Conservation (phyloP, 2,797 vertebrate genomes). For the Microctenopoma stevenorrisi region DNA sequence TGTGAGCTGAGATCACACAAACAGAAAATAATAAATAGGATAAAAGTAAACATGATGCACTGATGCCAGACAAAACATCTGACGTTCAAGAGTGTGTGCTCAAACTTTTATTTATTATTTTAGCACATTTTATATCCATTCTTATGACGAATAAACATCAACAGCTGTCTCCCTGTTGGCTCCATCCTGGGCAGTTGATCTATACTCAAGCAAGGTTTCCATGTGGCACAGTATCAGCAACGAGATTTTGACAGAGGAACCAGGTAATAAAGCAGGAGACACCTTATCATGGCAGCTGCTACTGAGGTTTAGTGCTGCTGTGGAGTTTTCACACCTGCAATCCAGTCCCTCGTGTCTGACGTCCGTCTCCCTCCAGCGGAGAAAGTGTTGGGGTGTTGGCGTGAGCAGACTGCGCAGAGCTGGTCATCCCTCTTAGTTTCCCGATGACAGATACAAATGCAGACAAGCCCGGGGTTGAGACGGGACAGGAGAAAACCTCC, state of each 20-base stretch:
- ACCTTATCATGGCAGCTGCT: background rate
- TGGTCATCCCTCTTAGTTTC: slow-evolving; percentile 66
- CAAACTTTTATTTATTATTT: no score
- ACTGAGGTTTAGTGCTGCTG: background rate
- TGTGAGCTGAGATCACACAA: background rate
- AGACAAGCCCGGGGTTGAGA: slow-evolving; percentile 68
- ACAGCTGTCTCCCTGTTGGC: background rate
- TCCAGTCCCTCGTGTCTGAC: slow-evolving; percentile 16
- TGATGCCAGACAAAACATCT: no score
- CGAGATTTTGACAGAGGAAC: no score
- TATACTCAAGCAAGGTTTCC: no score
- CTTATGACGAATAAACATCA: no score
- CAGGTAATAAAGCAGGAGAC: background rate
- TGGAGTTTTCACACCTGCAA: slow-evolving; percentile 6
- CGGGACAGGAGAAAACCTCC: slow-evolving; percentile 65
- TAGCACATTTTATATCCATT: no score
- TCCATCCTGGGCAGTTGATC: background rate
- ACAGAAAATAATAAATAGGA: no score
- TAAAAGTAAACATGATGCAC: no score
- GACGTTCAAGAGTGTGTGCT: no score
- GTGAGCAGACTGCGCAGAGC: slow-evolving; percentile 24
- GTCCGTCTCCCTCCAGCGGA: slow-evolving; percentile 6
- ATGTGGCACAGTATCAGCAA: no score
- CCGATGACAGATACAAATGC: slow-evolving; percentile 66
- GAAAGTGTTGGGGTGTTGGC: slow-evolving; percentile 29